Evolutionary conservation across 2,797 vertebrate species (phyloP).

Genomic region (Pitangus sulphuratus): DNA sequence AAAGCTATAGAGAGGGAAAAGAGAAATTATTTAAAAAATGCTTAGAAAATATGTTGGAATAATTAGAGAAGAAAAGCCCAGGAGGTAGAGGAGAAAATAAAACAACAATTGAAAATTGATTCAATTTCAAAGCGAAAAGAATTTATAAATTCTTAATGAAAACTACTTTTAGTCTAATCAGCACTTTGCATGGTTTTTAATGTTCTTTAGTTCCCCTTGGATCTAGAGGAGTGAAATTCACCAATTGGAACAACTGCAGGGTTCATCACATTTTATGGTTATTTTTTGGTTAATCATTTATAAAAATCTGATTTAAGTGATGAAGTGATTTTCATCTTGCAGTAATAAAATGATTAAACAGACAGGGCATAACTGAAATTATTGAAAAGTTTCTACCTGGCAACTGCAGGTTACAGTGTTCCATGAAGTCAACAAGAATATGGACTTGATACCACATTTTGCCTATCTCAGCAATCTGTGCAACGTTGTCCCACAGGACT

Average conservation of each 20-base stretch:
- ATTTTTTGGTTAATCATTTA: neutral
- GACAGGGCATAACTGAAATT: neutral
- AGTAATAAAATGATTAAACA: neutral
- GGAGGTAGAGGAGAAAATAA: neutral
- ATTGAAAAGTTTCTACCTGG: neutral
- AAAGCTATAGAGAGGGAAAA: neutral
- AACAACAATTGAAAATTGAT: neutral
- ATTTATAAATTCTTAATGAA: neutral
- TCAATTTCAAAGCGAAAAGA: neutral
- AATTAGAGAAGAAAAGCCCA: neutral
- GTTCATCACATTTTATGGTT: neutral
- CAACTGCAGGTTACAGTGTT: neutral
- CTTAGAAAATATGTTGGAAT: neutral
- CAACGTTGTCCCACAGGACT: neutral
- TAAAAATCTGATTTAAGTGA: neutral
- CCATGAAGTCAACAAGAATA: neutral
- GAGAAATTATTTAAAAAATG: neutral
- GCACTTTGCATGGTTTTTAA: neutral
- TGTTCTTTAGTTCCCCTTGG: neutral
- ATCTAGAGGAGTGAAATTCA: neutral
- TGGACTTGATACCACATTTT: neutral
- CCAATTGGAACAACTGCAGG: neutral
- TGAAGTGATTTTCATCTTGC: neutral
- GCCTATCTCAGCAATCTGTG: neutral
- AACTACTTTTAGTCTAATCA: neutral